Evolutionary conservation across 1,140 invertebrate species (phyloP).

Genomic region (Drosophila lacertosa): DNA sequence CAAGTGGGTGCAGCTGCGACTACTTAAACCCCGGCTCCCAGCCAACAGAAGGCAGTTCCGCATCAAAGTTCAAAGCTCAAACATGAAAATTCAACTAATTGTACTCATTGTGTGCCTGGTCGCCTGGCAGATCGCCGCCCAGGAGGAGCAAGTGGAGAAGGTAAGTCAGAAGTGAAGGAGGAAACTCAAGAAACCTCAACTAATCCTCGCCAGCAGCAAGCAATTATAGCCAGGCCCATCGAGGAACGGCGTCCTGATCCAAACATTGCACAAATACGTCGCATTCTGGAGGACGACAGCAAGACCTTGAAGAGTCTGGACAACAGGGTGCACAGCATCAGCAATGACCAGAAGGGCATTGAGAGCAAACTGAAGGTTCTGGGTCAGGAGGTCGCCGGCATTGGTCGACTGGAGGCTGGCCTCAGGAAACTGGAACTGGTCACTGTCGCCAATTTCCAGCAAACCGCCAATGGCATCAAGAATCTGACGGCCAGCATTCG

Average conservation of each 20-base stretch:
- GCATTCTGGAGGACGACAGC: slow-evolving; percentile 27
- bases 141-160: not conserved
- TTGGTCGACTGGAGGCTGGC: slow-evolving; percentile 34
- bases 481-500: slow-evolving; percentile 33
- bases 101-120: slow-evolving; percentile 24
- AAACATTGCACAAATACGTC: not conserved
- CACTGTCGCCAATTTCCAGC: slow-evolving; percentile 31
- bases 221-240: not conserved
- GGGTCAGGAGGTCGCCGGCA: slow-evolving; percentile 32
- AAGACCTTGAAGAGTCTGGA: slow-evolving; percentile 16
- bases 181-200: not conserved
- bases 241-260: not conserved
- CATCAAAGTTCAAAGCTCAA: slow-evolving; percentile 11
- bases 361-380: slow-evolving; percentile 49
- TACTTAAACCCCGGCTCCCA: slow-evolving; percentile 26
- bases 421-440: slow-evolving; percentile 36
- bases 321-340: slow-evolving; percentile 4
- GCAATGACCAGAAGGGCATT: slow-evolving; percentile 50
- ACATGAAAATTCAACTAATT: slow-evolving; percentile 31
- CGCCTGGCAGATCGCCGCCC: not conserved
- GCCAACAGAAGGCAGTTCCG: slow-evolving; percentile 16
- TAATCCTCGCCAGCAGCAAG: slow-evolving; percentile 1
- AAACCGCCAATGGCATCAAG: slow-evolving; percentile 20
- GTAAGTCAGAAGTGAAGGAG: not conserved
- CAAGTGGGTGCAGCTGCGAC: not conserved